Conservation (phyloP, 2,113 vertebrate species). For the Dinomys branickii region DNA sequence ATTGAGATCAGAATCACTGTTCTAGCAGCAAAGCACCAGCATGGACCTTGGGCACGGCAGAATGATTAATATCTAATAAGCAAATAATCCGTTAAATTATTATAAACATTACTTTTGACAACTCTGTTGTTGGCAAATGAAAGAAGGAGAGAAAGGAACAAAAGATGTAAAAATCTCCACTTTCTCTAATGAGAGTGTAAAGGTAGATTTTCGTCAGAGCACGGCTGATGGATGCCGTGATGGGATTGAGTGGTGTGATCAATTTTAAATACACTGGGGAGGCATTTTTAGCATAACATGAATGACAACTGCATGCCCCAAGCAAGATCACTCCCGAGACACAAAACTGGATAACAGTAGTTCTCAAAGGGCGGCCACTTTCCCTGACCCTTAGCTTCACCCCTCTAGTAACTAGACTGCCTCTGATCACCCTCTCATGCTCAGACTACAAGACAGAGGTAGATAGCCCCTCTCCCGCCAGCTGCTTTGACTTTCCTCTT, state of each 20-base stretch:
- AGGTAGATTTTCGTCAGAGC: conserved; percentile 45
- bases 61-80: conserved; percentile 99
- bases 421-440: background rate
- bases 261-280: background rate
- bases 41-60: conserved; percentile 88
- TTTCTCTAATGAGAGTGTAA: background rate
- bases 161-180: conserved; percentile 30
- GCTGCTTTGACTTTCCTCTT: background rate
- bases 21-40: conserved; percentile 92
- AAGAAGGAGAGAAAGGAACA: conserved; percentile 82
- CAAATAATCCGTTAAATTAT: conserved; percentile 99
- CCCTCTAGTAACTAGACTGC: background rate
- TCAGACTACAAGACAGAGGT: background rate
- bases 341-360: background rate
- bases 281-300: conserved; percentile 60
- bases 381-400: background rate
- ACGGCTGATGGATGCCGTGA: background rate
- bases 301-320: conserved; percentile 69
- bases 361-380: background rate
- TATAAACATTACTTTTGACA: conserved; percentile 94
- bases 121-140: conserved; percentile 88
- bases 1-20: conserved; percentile 99
- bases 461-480: background rate
- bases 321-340: conserved; percentile 72
- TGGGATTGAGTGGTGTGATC: background rate